Conservation (phyloP, 2,797 vertebrate genomes). For the Spatula clypeata region DNA sequence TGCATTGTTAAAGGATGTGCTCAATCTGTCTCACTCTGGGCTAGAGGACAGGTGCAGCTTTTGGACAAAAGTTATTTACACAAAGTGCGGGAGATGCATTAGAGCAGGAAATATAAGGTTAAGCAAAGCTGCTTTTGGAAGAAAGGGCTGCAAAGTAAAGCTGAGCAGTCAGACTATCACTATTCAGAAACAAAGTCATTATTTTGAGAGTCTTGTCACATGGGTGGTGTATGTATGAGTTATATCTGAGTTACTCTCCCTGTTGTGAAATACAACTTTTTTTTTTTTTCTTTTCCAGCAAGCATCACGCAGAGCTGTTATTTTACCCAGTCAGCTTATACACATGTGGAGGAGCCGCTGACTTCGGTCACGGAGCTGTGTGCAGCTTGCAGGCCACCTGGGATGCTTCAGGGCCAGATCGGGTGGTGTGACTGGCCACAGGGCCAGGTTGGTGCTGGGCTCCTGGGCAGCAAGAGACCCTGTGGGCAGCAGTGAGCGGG, state of each 20-base stretch:
- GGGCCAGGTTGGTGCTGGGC: background rate
- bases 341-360: background rate
- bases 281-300: background rate
- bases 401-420: too few relatives aligned
- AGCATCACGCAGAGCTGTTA: background rate
- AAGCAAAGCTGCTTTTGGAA: background rate
- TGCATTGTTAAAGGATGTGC: background rate
- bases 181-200: background rate
- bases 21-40: rapidly evolving
- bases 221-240: background rate
- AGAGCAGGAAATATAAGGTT: background rate
- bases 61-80: background rate
- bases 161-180: background rate
- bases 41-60: background rate
- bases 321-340: background rate
- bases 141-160: background rate
- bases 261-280: background rate
- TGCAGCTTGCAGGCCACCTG: background rate
- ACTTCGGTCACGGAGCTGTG: background rate
- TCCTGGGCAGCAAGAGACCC: background rate
- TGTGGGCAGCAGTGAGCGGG: background rate
- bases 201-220: background rate
- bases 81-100: background rate
- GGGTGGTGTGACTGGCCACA: too few relatives aligned
- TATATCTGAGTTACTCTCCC: background rate